Evolutionary conservation across 1,140 invertebrate species (phyloP).

Genomic region (Drosophila albomicans): DNA sequence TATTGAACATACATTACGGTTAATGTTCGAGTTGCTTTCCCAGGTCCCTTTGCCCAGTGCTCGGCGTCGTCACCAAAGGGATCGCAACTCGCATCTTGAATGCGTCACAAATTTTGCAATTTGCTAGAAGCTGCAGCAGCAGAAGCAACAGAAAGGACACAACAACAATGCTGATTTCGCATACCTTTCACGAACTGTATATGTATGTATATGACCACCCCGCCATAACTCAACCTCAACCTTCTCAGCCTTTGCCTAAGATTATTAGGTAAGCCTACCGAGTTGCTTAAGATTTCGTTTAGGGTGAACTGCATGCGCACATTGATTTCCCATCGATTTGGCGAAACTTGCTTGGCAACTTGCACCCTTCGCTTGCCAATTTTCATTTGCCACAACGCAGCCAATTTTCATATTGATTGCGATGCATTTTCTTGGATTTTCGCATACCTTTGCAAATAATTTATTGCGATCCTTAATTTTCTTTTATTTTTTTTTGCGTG

Average conservation of each 20-base stretch:
- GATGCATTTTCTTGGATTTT: conserved; percentile 55
- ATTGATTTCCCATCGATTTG: conserved; percentile 68
- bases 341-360: conserved; percentile 1
- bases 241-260: conserved; percentile 31
- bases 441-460: conserved; percentile 64
- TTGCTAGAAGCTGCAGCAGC: conserved; percentile 53
- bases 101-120: conserved; percentile 77
- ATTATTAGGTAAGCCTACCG: conserved; percentile 47
- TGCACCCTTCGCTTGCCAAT: conserved; percentile 56
- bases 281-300: conserved; percentile 33
- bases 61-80: conserved; percentile 29
- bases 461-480: conserved; percentile 69
- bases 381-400: conserved; percentile 32
- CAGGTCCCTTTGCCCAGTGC: conserved; percentile 26
- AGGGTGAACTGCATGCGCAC: conserved; percentile 42
- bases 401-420: conserved; percentile 65
- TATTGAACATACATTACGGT: conserved; percentile 81
- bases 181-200: conserved; percentile 40
- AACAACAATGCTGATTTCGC: conserved; percentile 50
- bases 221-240: conserved; percentile 44
- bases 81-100: conserved; percentile 46
- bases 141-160: conserved; percentile 17
- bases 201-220: conserved; percentile 18
- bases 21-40: conserved; percentile 62
- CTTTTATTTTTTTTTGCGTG: conserved; percentile 41